Conservation (phyloP, 2,113 vertebrate species). For the Gobiocypris rarus region DNA sequence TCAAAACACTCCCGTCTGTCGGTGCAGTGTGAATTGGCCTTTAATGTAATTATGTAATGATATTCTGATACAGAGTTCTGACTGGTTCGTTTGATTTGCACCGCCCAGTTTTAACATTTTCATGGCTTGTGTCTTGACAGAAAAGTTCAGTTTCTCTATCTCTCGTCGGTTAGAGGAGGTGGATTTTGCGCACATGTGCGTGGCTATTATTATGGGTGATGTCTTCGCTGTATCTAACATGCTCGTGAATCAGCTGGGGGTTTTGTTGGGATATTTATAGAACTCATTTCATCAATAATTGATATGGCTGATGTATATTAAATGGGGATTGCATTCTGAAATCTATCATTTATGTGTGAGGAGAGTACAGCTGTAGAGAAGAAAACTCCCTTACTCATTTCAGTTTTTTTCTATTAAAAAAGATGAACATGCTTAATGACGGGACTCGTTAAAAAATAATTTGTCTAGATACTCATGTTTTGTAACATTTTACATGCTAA, state of each 20-base stretch:
- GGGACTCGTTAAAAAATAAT: neutral
- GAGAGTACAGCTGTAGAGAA: neutral
- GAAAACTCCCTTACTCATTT: neutral
- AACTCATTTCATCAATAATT: constrained; percentile 71
- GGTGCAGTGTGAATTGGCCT: neutral
- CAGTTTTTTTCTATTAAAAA: neutral
- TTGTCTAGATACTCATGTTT: neutral
- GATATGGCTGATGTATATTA: constrained; percentile 73
- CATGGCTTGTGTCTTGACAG: neutral
- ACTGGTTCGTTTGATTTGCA: neutral
- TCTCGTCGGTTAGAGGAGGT: neutral
- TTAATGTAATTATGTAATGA: neutral
- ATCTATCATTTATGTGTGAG: neutral
- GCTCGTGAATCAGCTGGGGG: constrained; percentile 46
- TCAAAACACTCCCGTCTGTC: neutral
- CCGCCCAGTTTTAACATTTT: neutral
- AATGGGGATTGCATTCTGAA: constrained; percentile 65
- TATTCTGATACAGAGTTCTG: neutral
- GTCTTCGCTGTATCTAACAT: neutral
- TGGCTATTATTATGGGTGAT: neutral
- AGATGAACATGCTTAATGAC: neutral
- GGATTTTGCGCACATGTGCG: neutral
- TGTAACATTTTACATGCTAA: neutral
- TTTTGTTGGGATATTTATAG: constrained; percentile 74
- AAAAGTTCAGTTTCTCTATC: neutral